Evolutionary conservation across 2,113 vertebrate genomes (phyloP), one percentile per base, ranked within the genome.

Genomic region (Varanus komodoensis): DNA sequence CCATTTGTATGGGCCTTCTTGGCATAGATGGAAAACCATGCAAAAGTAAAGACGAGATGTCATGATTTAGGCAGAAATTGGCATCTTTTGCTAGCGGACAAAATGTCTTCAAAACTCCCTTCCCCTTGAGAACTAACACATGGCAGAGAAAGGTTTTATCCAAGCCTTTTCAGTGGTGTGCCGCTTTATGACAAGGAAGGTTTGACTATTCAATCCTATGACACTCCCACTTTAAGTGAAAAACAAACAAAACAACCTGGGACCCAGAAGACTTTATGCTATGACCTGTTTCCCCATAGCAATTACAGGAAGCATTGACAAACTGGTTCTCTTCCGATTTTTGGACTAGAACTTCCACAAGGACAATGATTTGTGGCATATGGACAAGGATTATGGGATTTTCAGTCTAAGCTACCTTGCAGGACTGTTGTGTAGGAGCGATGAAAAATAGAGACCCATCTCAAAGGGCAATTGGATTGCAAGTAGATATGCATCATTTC

Each of bases 11-110:
- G 90, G 4, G 4, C 34, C 21, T 67, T 50, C 32, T 91, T 69
- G 82, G 0, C 82, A 89, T 92, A 95, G 96, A 90, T 95, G 91
- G 95, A 90, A 92, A 95, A 90, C 93, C 94, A 91, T 91, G 91
- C 4, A 57, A 27, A 8, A 11, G 32, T 67, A 83, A 78, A 86
- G 87, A 91, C 89, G 87, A 50, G 95, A 91, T 80, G 34, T 34
- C 32, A 32, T 25, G 69, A 74, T 75, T 71, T 21, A 9, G 8
- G 29, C 67, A 52, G 44, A 52, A 6, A 21, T 21, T 57, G n/a
- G n/a, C 7, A 29, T 17, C 17, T 54, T 32, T 50, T 32, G 44
- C 38, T 8, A 69, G 29, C 1, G 29, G 52, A 81, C 19, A 14
- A 54, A 14, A 57, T 81, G 75, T 38, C 27, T 67, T 25, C 38